Evolutionary conservation across 2,888 invertebrate genomes (phyloP), one percentile per base, ranked within the genome.

Genomic region (Thysanoteuthis rhombus): DNA sequence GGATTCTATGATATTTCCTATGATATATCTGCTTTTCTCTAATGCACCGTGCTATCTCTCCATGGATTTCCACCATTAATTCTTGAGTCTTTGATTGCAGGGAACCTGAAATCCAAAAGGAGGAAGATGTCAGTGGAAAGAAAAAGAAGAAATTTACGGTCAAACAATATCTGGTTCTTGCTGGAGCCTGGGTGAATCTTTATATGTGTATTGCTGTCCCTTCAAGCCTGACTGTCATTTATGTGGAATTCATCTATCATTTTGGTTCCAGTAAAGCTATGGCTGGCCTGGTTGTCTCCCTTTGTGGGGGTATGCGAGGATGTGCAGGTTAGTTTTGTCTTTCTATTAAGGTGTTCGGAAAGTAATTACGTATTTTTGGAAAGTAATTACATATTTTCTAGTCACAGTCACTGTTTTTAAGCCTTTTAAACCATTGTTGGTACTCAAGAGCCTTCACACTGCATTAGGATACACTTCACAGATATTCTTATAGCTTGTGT

Each of bases 121-220:
- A 42, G 4, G 92, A 92, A 92, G 90, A 90, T 90, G 90, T 32
- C 32, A 4, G 40, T 42, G 42, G 45, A n/a, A 92, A 92, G 40
- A 91, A 91, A 36, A 92, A 40, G 32, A 42, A 45, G 39, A 39
- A 32, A n/a, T 92, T 45, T 45, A 92, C 92, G 1, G 10, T 32
- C 32, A 92, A 92, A 32, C 92, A 92, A n/a, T 92, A 42, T 42
- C 5, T 92, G 92, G 92, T 92, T 10, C n/a, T 92, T 40, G 39
- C 45, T 92, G 92, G 92, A 92, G 92, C 92, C 40, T 92, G 92
- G 42, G 92, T 92, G 92, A 92, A 92, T n/a, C 92, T 92, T 6
- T 92, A 92, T 19, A 92, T 92, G 45, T 92, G 92, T 32, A 92
- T 92, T n/a, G 92, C 92, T 45, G 32, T 92, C 16, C 92, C 92